A percentile compares a stretch with the other conserved stretches of the same genome.
Conservation (phyloP, 1,140 invertebrate species). For the Nautilus pompilius region DNA sequence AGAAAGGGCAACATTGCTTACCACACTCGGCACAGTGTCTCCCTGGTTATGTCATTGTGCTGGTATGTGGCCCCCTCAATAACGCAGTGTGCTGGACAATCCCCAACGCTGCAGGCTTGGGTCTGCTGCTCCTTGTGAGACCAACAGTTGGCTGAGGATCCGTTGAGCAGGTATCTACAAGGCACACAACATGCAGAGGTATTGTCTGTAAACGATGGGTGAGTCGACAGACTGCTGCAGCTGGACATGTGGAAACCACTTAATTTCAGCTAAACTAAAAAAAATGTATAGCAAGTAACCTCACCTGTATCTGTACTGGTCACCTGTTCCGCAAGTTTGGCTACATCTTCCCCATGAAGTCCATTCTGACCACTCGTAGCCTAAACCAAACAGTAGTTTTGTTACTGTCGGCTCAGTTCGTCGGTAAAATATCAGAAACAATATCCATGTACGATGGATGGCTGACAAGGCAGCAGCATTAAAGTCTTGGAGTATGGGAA, state of each 20-base stretch:
- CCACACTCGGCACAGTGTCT: not conserved
- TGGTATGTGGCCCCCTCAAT: not conserved
- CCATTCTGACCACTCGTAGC: not conserved
- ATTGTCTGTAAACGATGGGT: not conserved
- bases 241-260: not conserved
- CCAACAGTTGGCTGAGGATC: not conserved
- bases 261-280: not conserved
- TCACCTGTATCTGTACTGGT: not conserved
- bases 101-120: not conserved
- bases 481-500: not conserved
- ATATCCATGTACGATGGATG: no score
- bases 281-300: not conserved
- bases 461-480: no score
- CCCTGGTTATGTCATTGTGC: constrained; percentile 1
- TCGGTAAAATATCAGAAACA: no score
- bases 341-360: not conserved
- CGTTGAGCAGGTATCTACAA: not conserved
- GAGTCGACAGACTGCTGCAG: not conserved
- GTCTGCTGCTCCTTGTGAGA: not conserved
- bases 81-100: not conserved
- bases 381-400: not conserved
- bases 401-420: not conserved
- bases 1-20: no score
- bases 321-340: not conserved
- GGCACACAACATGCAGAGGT: not conserved